These are phyloP conservation scores for Orestias chungarensis DNA, from an alignment of 2,797 vertebrate genomes.

Conservation along the genomic window DNA sequence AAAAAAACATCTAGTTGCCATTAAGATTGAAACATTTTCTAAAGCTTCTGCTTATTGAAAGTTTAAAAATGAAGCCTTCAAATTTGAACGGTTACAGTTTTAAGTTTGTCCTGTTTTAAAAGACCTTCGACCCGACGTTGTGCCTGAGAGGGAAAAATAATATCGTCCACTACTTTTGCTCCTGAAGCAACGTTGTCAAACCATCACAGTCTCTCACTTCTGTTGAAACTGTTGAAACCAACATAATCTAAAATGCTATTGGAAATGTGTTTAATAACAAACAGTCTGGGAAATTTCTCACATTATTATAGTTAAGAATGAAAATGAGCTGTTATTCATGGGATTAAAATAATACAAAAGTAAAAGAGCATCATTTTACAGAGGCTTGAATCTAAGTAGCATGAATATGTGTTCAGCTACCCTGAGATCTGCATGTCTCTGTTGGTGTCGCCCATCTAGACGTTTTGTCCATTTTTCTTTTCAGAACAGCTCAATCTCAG, in stretches of 20 bases:
- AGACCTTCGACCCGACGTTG: slow-evolving; percentile 16
- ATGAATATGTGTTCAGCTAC: not conserved
- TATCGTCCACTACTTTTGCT: slow-evolving; percentile 10
- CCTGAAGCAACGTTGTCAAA: slow-evolving; percentile 36
- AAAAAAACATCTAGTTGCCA: slow-evolving; percentile 21
- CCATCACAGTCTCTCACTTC: slow-evolving; percentile 38
- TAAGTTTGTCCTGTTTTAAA: not conserved
- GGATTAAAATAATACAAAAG: too few species aligned
- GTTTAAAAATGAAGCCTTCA: not conserved
- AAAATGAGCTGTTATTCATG: not conserved
- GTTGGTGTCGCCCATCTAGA: not conserved
- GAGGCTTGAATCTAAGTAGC: not conserved
- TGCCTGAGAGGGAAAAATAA: slow-evolving; percentile 10
- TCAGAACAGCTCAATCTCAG: not conserved
- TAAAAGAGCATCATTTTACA: too few species aligned
- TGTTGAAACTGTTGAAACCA: slow-evolving; percentile 14
- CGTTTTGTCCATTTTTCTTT: not conserved
- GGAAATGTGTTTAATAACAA: not conserved
- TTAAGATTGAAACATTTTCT: not conserved
- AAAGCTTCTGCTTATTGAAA: not conserved
- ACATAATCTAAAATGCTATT: not conserved
- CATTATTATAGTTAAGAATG: not conserved
- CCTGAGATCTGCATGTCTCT: not conserved
- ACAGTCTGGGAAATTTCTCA: not conserved
- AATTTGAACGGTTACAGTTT: not conserved